These are phyloP conservation scores for Drosophila mulleri DNA, from an alignment of 2,888 invertebrate species.

Conservation along the genomic window DNA sequence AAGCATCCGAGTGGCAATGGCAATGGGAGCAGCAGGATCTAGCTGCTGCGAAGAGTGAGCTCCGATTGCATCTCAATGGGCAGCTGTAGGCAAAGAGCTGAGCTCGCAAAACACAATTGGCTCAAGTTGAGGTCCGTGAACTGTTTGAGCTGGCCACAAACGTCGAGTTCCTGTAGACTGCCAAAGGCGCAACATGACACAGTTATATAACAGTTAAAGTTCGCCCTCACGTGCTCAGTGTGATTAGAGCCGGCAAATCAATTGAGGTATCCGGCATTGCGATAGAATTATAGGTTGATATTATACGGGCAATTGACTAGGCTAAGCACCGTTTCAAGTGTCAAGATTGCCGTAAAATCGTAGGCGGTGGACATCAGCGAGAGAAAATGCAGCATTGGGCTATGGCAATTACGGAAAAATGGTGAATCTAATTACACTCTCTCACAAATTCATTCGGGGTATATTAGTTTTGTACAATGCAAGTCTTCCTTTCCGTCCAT, in stretches of 20 bases:
- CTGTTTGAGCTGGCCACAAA: neutral
- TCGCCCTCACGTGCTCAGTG: neutral
- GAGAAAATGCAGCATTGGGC: neutral
- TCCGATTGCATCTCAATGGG: neutral
- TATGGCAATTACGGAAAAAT: neutral
- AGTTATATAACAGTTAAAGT: neutral
- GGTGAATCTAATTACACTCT: neutral
- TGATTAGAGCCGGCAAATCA: neutral
- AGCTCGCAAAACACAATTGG: neutral
- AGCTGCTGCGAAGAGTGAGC: neutral
- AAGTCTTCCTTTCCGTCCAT: too few species aligned
- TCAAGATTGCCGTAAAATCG: neutral
- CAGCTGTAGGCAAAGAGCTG: neutral
- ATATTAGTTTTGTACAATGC: neutral
- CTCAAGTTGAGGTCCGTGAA: neutral
- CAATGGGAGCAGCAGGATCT: neutral
- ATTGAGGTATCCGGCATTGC: neutral
- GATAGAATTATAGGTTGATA: neutral
- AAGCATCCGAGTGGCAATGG: too few species aligned
- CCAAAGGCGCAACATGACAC: neutral
- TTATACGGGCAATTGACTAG: neutral
- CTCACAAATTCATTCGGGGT: neutral
- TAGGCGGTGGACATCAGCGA: neutral
- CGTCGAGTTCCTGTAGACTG: too few species aligned
- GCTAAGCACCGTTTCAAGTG: neutral